Percentiles rank a stretch among this genome's conserved stretches.
phyloP scores from a whole-genome alignment of 2,888 invertebrate genomes.

The Volucella bombylans region DNA sequence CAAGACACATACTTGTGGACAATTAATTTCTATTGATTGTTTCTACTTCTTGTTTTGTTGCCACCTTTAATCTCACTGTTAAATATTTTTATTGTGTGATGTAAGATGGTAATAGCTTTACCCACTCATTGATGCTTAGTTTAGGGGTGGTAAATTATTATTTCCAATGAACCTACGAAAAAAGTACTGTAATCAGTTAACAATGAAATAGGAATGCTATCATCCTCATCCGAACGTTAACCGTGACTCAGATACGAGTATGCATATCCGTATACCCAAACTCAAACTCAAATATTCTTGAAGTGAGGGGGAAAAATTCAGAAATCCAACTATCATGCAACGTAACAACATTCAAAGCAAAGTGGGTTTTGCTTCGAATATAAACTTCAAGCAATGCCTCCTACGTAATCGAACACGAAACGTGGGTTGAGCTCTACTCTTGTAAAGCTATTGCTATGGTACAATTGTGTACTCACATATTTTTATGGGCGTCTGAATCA shows the following conservation, averaged over 20 bases:
- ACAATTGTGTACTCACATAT: background rate
- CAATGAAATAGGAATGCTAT: slow-evolving; percentile 10
- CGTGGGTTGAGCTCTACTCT: slow-evolving; percentile 18
- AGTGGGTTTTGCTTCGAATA: slow-evolving; percentile 22
- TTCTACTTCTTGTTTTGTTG: slow-evolving; percentile 5
- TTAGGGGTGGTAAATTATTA: slow-evolving; percentile 25
- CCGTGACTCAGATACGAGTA: slow-evolving; percentile 40
- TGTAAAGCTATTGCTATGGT: slow-evolving; percentile 23
- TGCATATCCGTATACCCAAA: background rate
- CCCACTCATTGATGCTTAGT: background rate
- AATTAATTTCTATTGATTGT: slow-evolving; percentile 51
- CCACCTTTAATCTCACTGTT: slow-evolving; percentile 35
- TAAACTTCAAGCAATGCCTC: slow-evolving; percentile 3
- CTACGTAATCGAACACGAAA: slow-evolving; percentile 32
- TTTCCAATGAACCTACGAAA: slow-evolving; percentile 49
- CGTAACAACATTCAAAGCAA: background rate
- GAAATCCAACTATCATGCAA: slow-evolving; percentile 22
- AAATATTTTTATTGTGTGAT: slow-evolving; percentile 56
- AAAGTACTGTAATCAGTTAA: background rate
- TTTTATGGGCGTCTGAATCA: slow-evolving; percentile 49
- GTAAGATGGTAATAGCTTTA: slow-evolving; percentile 49
- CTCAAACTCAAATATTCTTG: too few relatives aligned
- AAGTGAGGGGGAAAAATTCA: background rate
- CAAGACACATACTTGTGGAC: slow-evolving; percentile 22
- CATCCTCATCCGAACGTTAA: slow-evolving; percentile 36